Evolutionary conservation across 1,140 invertebrate species (phyloP), one percentile per base, ranked within the genome.

Genomic region (Ptiloglossa arizonensis): DNA sequence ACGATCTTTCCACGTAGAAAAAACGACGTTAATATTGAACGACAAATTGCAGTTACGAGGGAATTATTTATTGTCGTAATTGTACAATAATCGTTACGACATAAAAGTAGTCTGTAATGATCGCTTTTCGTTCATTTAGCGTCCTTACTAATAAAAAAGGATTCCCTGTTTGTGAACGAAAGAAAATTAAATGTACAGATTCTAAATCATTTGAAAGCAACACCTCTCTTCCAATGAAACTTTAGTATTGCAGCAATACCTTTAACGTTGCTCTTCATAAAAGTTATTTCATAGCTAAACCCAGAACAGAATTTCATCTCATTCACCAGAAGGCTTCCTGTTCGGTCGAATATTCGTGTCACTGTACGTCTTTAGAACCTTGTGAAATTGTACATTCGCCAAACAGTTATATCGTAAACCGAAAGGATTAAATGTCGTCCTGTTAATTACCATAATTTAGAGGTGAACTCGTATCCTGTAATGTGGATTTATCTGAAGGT

Each of bases 401-500:
- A 56, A 56, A 56, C 3, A 32, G 27, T 1, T 57, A 57, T 32
- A 32, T 32, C 0, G 54, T 17, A 57, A 13, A 57, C 27, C 27
- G 27, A 57, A 6, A 57, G 15, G 54, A 52, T 32, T 17, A 44
- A 0, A 13, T 11, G n/a, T 27, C 5, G 19, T 24, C 2, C 11
- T 15, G 60, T 22, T 41, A 44, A 44, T 62, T 62, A 44, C 11
- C 15, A 35, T 52, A 67, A 32, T 67, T 67, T 50, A 24, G 29
- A 24, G 13, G 1, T 11, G 27, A 17, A 27, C 5, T 15, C 4
- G 24, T 52, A 67, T 35, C 27, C 50, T 32, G 13, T 15, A 35
- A 29, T 24, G 4, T 32, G 27, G 4, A 46, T 24, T 22, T 35
- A 52, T 35, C 46, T 50, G 17, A 32, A 17, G 19, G 11, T 4